Percentiles rank a stretch among this genome's conserved stretches.
Conservation (phyloP, 2,888 invertebrate species). For the Bruchidius siliquastri region DNA sequence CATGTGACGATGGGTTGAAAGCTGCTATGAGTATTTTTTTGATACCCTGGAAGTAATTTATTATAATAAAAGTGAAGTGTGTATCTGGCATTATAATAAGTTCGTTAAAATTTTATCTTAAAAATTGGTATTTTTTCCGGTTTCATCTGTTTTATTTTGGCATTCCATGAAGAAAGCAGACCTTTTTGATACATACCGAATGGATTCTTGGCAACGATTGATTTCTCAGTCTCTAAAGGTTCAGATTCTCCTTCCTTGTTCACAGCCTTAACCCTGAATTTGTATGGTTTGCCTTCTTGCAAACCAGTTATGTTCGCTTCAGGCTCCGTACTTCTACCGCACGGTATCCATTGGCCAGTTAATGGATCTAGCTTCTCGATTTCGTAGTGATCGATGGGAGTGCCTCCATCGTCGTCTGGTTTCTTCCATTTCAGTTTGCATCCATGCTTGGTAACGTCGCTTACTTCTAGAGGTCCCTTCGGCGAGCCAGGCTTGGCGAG, state of each 20-base stretch:
- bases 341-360: slow-evolving; percentile 90
- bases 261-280: slow-evolving; percentile 96
- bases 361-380: slow-evolving; percentile 93
- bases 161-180: neutral
- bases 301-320: slow-evolving; percentile 80
- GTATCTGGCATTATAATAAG: too few relatives aligned
- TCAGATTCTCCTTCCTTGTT: slow-evolving; percentile 98
- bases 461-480: slow-evolving; percentile 82
- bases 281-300: slow-evolving; percentile 93
- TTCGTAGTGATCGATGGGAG: slow-evolving; percentile 90
- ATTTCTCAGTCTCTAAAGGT: slow-evolving; percentile 87
- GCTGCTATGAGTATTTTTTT: too few relatives aligned
- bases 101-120: too few relatives aligned
- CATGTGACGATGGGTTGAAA: too few relatives aligned
- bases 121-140: too few relatives aligned
- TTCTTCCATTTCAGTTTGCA: slow-evolving; percentile 90
- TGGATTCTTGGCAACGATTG: slow-evolving; percentile 97
- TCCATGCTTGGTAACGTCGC: slow-evolving; percentile 86
- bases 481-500: slow-evolving; percentile 72
- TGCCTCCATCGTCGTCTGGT: slow-evolving; percentile 93
- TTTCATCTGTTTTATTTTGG: too few relatives aligned
- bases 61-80: too few relatives aligned
- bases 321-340: slow-evolving; percentile 80
- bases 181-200: slow-evolving; percentile 62
- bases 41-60: too few relatives aligned